A percentile compares a stretch with the other conserved stretches of the same genome.
Evolutionary conservation across 2,888 invertebrate species (phyloP).

Genomic region (Rhopalosiphum nymphaeae): DNA sequence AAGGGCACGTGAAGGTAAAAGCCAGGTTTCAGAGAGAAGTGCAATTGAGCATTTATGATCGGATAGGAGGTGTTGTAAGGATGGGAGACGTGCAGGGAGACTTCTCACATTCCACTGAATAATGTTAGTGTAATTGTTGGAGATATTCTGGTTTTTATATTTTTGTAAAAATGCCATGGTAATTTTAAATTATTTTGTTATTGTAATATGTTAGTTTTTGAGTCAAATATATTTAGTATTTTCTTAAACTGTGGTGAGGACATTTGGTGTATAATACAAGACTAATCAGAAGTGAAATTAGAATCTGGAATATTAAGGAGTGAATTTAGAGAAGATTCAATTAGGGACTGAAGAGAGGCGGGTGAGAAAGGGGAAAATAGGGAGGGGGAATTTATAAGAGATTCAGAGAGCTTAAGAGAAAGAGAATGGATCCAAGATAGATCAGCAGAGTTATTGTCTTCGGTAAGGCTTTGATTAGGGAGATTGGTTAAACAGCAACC

Average conservation of each 20-base stretch:
- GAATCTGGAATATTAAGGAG: background rate
- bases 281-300: background rate
- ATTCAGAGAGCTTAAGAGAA: background rate
- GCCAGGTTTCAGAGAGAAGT: conserved; percentile 11
- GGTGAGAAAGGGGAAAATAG: background rate
- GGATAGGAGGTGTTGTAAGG: background rate
- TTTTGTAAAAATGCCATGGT: too few species aligned
- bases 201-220: too few species aligned
- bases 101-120: conserved; percentile 23
- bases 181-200: background rate
- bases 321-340: background rate
- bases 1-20: background rate
- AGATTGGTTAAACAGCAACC: too few species aligned
- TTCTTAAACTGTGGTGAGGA: too few species aligned
- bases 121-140: background rate
- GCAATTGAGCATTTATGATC: background rate
- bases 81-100: background rate
- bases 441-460: background rate
- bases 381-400: background rate
- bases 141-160: background rate
- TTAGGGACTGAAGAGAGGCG: background rate
- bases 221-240: background rate
- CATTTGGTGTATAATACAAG: background rate
- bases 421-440: background rate
- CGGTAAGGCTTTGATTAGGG: too few species aligned